Conservation (phyloP, 2,113 vertebrate genomes). For the Rhadina sibilatrix region DNA sequence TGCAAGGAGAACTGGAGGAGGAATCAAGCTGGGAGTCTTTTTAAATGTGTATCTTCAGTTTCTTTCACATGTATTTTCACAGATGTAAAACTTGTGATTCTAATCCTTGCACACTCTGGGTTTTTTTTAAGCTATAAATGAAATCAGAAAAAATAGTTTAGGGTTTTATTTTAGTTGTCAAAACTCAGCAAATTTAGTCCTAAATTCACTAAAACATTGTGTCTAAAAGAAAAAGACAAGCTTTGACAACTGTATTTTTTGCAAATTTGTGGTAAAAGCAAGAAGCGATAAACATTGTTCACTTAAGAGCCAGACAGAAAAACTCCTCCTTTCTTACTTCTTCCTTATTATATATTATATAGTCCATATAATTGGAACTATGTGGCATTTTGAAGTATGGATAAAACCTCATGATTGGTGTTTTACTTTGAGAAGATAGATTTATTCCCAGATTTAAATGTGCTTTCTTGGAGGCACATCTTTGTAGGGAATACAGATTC, state of each 20-base stretch:
- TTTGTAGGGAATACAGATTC: neutral
- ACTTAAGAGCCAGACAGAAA: neutral
- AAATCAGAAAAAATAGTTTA: neutral
- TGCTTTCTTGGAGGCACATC: neutral
- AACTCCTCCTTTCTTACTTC: neutral
- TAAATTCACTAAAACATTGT: neutral
- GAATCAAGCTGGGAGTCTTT: neutral
- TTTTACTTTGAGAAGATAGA: neutral
- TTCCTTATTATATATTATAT: no score
- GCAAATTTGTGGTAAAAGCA: neutral
- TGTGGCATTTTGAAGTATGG: neutral
- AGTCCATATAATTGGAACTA: neutral
- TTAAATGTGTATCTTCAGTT: neutral
- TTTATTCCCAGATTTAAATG: neutral
- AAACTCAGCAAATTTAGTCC: neutral
- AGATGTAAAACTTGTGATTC: neutral
- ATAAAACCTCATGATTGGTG: neutral
- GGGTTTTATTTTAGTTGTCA: neutral
- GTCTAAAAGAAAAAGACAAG: neutral
- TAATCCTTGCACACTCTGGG: neutral
- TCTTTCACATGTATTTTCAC: neutral
- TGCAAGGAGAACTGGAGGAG: neutral
- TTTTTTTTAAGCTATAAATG: neutral
- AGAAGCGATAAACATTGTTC: neutral
- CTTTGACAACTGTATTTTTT: constrained; percentile 9